These are phyloP conservation scores for Orthochromis indermauri DNA, from an alignment of 2,113 vertebrate genomes.

Conservation along the genomic window DNA sequence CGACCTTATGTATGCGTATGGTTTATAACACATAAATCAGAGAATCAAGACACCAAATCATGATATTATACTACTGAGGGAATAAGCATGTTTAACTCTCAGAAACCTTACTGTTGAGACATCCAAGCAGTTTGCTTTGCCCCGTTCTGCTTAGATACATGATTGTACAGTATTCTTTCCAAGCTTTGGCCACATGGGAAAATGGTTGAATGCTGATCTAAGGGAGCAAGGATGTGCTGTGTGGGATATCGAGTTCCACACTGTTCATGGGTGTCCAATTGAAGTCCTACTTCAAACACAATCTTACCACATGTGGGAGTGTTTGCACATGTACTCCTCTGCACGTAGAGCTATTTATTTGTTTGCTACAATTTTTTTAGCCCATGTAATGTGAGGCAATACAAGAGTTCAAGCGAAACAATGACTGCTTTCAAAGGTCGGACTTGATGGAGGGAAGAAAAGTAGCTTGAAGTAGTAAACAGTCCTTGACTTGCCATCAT, in stretches of 20 bases:
- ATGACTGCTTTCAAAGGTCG: neutral
- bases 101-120: neutral
- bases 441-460: neutral
- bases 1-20: neutral
- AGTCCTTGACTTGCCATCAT: conserved; percentile 25
- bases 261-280: conserved; percentile 49
- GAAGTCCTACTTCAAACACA: conserved; percentile 66
- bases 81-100: neutral
- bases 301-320: conserved; percentile 65
- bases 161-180: conserved; percentile 22
- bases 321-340: conserved; percentile 52
- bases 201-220: conserved; percentile 53
- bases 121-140: neutral
- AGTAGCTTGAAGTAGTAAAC: conserved; percentile 11
- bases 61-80: neutral
- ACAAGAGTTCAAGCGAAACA: neutral
- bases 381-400: conserved; percentile 4
- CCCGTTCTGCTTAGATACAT: conserved; percentile 13
- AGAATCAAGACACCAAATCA: neutral
- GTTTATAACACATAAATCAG: neutral
- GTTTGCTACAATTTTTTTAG: conserved; percentile 21
- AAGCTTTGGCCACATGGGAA: conserved; percentile 47
- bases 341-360: conserved; percentile 46
- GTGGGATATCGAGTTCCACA: conserved; percentile 50
- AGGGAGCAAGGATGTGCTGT: conserved; percentile 42